phyloP scores from a whole-genome alignment of 2,888 invertebrate genomes.

The Tetragonula carbonaria region DNA sequence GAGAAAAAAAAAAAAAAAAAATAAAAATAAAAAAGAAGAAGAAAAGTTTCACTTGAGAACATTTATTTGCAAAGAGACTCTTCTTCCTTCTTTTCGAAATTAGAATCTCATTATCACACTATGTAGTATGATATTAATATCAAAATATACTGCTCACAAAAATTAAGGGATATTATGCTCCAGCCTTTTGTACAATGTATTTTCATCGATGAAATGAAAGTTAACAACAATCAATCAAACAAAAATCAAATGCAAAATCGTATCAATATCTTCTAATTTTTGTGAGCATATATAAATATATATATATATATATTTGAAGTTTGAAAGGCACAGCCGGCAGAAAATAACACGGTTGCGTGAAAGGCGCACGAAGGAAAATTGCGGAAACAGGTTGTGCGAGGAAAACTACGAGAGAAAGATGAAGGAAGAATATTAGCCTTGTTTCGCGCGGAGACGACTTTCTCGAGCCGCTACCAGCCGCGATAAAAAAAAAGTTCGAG shows the following conservation, averaged over 20 bases:
- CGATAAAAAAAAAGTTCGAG: constrained; percentile 19
- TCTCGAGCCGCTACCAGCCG: background rate
- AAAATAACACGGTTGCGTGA: constrained; percentile 25
- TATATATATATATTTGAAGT: no score
- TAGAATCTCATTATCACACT: background rate
- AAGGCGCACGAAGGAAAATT: constrained; percentile 22
- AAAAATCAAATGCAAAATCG: no score
- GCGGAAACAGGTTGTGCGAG: constrained; percentile 24
- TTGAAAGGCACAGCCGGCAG: constrained; percentile 13
- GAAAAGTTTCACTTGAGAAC: background rate
- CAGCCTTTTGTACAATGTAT: no score
- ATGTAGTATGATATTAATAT: background rate
- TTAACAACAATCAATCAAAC: no score
- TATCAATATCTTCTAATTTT: no score
- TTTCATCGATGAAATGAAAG: no score
- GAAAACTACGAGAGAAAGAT: constrained; percentile 34
- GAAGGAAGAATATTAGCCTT: constrained; percentile 17
- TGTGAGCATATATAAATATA: no score
- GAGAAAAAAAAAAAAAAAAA: constrained; percentile 7
- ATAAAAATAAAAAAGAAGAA: background rate
- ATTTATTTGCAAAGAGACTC: background rate
- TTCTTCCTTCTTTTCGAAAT: background rate
- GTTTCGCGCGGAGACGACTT: background rate
- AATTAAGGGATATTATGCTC: no score
- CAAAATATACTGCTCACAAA: background rate